Conservation (phyloP, 2,888 invertebrate species). For the Omphaloscelis lunosa region DNA sequence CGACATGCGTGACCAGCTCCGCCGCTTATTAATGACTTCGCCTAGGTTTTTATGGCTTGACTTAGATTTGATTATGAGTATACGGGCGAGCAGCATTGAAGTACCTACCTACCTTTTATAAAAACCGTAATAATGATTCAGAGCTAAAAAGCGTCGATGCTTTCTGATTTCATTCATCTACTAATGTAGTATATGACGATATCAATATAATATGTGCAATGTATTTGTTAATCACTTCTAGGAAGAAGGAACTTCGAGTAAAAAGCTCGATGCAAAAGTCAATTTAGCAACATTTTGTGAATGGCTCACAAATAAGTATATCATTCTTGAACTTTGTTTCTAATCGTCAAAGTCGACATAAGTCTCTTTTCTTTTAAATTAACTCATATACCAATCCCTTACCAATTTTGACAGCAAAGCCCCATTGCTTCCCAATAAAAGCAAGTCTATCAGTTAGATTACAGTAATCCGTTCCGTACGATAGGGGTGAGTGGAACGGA, state of each 20-base stretch:
- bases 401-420: slow-evolving; percentile 1
- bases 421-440: slow-evolving; percentile 37
- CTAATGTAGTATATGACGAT: not conserved
- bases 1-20: slow-evolving; percentile 81
- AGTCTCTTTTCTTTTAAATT: not conserved
- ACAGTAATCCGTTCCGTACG: slow-evolving; percentile 59
- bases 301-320: not conserved
- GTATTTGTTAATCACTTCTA: fast-evolving
- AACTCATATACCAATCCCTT: slow-evolving; percentile 13
- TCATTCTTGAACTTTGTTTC: not conserved
- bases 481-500: slow-evolving; percentile 57
- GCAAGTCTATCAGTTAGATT: slow-evolving; percentile 54
- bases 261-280: not conserved
- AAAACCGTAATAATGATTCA: not conserved
- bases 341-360: not conserved
- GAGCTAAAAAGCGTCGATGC: not conserved
- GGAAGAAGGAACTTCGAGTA: not conserved
- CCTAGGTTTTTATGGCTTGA: slow-evolving; percentile 63
- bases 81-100: slow-evolving; percentile 51
- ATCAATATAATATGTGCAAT: slow-evolving; percentile 3
- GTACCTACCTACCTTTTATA: slow-evolving; percentile 24
- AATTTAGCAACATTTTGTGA: not conserved
- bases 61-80: slow-evolving; percentile 67
- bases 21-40: slow-evolving; percentile 74
- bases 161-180: not conserved